These are phyloP conservation scores for Ditula angustiorana DNA, from an alignment of 2,888 invertebrate species.

Conservation along the genomic window DNA sequence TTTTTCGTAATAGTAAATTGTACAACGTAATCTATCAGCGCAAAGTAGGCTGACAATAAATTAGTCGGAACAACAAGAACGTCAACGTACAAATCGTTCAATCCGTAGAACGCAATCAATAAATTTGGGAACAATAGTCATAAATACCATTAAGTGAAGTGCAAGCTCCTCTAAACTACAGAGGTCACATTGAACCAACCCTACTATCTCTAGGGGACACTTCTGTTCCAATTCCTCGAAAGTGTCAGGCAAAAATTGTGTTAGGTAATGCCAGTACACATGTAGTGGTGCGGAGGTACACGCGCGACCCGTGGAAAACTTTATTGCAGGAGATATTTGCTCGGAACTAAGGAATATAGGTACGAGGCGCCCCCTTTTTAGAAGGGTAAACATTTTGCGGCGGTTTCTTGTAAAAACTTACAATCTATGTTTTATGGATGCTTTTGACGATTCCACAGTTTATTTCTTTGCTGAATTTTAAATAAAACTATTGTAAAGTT, in stretches of 20 bases:
- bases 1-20: no score
- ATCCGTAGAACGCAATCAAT: constrained; percentile 7
- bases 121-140: constrained; percentile 16
- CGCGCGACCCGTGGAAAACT: constrained; percentile 33
- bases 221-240: constrained; percentile 77
- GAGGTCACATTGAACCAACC: constrained; percentile 43
- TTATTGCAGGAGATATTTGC: constrained; percentile 49
- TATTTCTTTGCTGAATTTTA: no score
- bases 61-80: neutral
- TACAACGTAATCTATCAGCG: neutral
- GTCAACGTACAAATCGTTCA: neutral
- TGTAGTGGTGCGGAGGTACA: constrained; percentile 42
- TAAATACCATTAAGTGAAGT: constrained; percentile 29
- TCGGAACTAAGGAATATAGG: constrained; percentile 42
- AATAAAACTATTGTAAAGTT: no score
- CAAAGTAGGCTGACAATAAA: neutral
- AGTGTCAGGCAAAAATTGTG: constrained; percentile 70
- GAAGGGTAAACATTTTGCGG: constrained; percentile 6
- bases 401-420: neutral
- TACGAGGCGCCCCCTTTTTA: constrained; percentile 10
- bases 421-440: neutral
- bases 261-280: constrained; percentile 55
- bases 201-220: constrained; percentile 63
- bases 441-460: no score
- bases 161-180: constrained; percentile 18